A percentile compares a stretch with the other conserved stretches of the same genome.
phyloP scores from a whole-genome alignment of 1,140 invertebrate genomes.

The Zaprionus kolodkinae region DNA sequence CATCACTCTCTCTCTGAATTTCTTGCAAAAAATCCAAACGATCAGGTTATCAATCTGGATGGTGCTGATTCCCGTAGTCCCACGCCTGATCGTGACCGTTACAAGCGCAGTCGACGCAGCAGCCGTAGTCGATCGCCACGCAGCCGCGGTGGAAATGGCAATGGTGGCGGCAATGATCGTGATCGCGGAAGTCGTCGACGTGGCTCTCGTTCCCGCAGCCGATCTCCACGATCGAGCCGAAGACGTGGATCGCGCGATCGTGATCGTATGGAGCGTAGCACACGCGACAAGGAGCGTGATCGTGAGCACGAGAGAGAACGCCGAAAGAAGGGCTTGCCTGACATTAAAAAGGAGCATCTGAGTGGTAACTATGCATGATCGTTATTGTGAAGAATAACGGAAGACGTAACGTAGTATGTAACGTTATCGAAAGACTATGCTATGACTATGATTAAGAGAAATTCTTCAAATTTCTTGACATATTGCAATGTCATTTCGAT shows the following conservation, averaged over 20 bases:
- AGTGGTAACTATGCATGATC: slow-evolving; percentile 87
- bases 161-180: slow-evolving; percentile 58
- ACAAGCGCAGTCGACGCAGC: slow-evolving; percentile 79
- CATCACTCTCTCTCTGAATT: slow-evolving; percentile 73
- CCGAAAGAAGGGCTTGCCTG: slow-evolving; percentile 94
- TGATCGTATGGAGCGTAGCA: slow-evolving; percentile 86
- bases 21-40: slow-evolving; percentile 70
- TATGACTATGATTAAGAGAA: slow-evolving; percentile 11
- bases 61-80: slow-evolving; percentile 86
- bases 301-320: slow-evolving; percentile 91
- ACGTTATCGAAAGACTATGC: slow-evolving; percentile 3
- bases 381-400: slow-evolving; percentile 4
- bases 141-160: slow-evolving; percentile 66
- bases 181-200: slow-evolving; percentile 84
- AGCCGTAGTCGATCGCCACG: slow-evolving; percentile 85
- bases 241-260: slow-evolving; percentile 85
- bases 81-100: slow-evolving; percentile 86
- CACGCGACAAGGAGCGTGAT: slow-evolving; percentile 91
- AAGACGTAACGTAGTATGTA: slow-evolving; percentile 1
- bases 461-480: neutral
- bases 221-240: slow-evolving; percentile 82
- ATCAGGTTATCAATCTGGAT: slow-evolving; percentile 86
- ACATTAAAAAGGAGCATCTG: slow-evolving; percentile 93
- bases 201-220: slow-evolving; percentile 84
- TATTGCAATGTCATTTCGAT: slow-evolving; percentile 12